These are phyloP conservation scores for Drosophila cardini DNA, from an alignment of 1,140 invertebrate genomes.

Conservation along the genomic window DNA sequence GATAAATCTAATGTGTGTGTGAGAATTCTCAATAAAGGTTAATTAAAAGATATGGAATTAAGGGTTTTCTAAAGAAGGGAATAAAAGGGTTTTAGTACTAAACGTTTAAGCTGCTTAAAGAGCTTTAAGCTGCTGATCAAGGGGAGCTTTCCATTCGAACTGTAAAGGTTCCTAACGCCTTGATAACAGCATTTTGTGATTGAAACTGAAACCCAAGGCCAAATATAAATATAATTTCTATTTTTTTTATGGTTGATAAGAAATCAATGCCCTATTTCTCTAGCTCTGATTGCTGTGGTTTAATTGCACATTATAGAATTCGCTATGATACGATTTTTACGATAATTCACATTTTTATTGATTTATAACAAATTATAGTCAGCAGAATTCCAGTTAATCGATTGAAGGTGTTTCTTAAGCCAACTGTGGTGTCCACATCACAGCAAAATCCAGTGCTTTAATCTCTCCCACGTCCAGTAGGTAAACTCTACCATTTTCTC, in stretches of 20 bases:
- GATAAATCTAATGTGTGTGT: constrained; percentile 42
- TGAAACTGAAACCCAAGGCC: too few relatives aligned
- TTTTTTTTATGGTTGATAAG: too few relatives aligned
- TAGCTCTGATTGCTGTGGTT: not conserved
- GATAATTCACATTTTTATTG: not conserved
- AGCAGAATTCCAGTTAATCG: not conserved
- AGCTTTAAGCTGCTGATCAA: not conserved
- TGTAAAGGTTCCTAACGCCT: too few relatives aligned
- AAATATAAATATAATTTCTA: too few relatives aligned
- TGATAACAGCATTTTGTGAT: too few relatives aligned
- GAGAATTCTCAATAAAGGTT: constrained; percentile 51
- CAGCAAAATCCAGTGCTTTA: constrained; percentile 48
- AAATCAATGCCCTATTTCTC: not conserved
- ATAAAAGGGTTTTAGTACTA: not conserved
- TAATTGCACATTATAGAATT: not conserved
- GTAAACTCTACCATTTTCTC: constrained; percentile 63
- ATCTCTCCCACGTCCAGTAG: constrained; percentile 63
- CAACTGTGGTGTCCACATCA: constrained; percentile 52
- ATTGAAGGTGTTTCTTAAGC: not conserved
- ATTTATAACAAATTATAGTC: not conserved
- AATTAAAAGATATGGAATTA: constrained; percentile 25
- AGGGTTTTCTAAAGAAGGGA: not conserved
- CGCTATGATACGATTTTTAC: not conserved
- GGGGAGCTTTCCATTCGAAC: too few relatives aligned
- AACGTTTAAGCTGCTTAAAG: not conserved